Conservation (phyloP, 2,888 invertebrate species). For the Pasiphila rectangulata region DNA sequence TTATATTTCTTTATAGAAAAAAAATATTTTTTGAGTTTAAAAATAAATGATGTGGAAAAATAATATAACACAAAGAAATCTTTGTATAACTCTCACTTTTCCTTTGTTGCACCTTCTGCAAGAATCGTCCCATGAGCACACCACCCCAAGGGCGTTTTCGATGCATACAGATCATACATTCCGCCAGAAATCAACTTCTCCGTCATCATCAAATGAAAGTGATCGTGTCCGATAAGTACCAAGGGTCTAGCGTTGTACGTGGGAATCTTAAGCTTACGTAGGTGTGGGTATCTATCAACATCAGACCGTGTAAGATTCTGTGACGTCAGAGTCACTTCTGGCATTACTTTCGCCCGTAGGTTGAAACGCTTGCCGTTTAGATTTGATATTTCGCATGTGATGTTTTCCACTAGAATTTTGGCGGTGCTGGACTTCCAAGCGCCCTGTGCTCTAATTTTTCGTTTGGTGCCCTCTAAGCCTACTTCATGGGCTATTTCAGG, state of each 20-base stretch:
- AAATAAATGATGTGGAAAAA: too few species aligned
- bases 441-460: constrained; percentile 1
- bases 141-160: constrained; percentile 12
- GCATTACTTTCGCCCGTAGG: constrained; percentile 6
- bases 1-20: too few species aligned
- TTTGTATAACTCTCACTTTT: too few species aligned
- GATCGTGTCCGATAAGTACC: constrained; percentile 14
- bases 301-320: constrained; percentile 7
- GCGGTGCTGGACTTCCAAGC: constrained; percentile 1
- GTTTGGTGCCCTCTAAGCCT: constrained; percentile 6
- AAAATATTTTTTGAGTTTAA: too few species aligned
- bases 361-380: not conserved
- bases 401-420: not conserved
- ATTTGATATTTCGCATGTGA: constrained; percentile 9
- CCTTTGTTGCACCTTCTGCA: not conserved
- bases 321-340: not conserved
- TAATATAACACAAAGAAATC: too few species aligned
- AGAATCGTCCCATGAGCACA: constrained; percentile 12
- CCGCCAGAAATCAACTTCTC: not conserved
- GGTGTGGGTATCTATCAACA: constrained; percentile 2
- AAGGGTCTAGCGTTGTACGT: constrained; percentile 1
- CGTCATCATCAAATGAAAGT: constrained; percentile 14
- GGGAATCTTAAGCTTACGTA: constrained; percentile 1
- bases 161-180: constrained; percentile 7
- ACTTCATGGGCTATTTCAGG: constrained; percentile 1